Conservation (phyloP, 2,113 vertebrate species). For the Peromyscus polionotus region DNA sequence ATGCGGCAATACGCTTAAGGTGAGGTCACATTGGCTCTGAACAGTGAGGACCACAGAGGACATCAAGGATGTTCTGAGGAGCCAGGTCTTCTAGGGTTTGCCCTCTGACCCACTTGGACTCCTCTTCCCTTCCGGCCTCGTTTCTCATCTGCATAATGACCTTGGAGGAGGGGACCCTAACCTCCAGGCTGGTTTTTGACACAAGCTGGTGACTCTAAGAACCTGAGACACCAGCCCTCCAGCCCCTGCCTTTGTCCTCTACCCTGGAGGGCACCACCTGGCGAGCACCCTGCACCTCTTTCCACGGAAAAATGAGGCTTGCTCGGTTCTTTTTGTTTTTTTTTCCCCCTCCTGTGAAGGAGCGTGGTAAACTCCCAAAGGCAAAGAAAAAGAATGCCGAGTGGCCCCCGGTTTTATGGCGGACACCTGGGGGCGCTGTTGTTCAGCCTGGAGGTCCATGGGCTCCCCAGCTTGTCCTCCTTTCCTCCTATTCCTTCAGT, state of each 20-base stretch:
- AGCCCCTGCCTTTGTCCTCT: not conserved
- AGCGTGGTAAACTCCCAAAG: not conserved
- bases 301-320: not conserved
- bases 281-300: not conserved
- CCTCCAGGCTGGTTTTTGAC: not conserved
- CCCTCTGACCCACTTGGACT: not conserved
- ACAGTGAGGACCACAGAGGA: no score
- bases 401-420: slow-evolving; percentile 45
- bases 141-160: not conserved
- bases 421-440: slow-evolving; percentile 79
- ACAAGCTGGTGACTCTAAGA: not conserved
- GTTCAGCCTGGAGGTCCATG: slow-evolving; percentile 13
- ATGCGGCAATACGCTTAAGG: not conserved
- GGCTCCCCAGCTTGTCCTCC: not conserved
- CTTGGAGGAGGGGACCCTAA: no score
- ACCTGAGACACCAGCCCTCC: not conserved
- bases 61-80: not conserved
- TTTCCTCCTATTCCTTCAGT: not conserved
- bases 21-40: not conserved
- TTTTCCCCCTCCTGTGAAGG: not conserved
- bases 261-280: not conserved
- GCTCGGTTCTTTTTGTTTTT: not conserved
- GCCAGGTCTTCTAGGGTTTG: not conserved
- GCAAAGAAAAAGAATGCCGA: not conserved
- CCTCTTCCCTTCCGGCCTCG: not conserved